These are phyloP conservation scores for Anolis carolinensis DNA, from an alignment of 2,113 vertebrate species.

Conservation along the genomic window DNA sequence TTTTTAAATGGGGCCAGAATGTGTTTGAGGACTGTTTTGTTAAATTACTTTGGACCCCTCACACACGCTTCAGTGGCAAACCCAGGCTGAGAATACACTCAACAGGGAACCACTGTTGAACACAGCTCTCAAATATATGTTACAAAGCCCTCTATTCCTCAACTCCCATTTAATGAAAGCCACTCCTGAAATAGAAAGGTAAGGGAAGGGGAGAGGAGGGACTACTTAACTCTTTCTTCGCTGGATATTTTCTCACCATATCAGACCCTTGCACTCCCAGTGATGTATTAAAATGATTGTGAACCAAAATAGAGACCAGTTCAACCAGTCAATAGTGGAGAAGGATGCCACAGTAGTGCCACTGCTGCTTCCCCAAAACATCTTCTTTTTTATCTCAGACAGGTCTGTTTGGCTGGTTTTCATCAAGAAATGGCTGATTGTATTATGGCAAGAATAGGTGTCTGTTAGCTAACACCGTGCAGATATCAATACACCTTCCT, in stretches of 20 bases:
- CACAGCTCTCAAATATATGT: not conserved
- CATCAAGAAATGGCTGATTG: not conserved
- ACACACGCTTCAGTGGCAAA: not conserved
- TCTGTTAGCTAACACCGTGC: not conserved
- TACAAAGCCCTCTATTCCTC: not conserved
- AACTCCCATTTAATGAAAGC: not conserved
- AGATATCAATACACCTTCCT: not conserved
- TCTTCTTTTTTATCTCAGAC: not conserved
- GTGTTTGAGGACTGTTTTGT: not conserved
- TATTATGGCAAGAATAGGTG: not conserved
- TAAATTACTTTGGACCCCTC: not conserved
- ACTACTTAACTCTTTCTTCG: not conserved
- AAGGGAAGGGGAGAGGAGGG: not conserved
- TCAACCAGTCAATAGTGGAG: not conserved
- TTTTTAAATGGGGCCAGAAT: constrained; percentile 25
- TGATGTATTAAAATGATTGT: not conserved
- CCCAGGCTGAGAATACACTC: not conserved
- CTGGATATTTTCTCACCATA: not conserved
- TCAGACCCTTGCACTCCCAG: not conserved
- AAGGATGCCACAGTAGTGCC: not conserved
- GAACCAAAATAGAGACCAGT: not conserved
- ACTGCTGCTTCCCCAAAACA: not conserved
- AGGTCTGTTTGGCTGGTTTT: not conserved
- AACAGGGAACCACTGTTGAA: not conserved
- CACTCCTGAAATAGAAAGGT: not conserved